These are phyloP conservation scores for Homarus gammarus DNA, from an alignment of 2,888 invertebrate species.

Conservation along the genomic window DNA sequence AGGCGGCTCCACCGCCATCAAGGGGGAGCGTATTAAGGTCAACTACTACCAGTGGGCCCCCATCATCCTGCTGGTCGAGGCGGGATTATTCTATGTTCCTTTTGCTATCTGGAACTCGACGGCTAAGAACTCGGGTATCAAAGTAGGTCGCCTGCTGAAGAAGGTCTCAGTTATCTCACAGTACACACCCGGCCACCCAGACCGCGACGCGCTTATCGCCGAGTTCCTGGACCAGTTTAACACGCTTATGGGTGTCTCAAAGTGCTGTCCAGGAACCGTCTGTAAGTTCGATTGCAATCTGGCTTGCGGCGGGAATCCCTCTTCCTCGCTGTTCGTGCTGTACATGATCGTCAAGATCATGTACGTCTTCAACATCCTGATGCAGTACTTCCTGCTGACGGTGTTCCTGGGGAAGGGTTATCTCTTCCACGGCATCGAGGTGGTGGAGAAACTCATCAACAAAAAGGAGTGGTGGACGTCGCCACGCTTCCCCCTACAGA, in stretches of 20 bases:
- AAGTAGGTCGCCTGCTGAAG: conserved; percentile 78
- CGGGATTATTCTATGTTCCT: conserved; percentile 79
- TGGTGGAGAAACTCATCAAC: conserved; percentile 77
- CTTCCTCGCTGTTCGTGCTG: conserved; percentile 78
- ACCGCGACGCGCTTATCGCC: conserved; percentile 78
- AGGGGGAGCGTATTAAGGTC: conserved; percentile 76
- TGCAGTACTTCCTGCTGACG: conserved; percentile 79
- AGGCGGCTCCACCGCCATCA: conserved; percentile 61
- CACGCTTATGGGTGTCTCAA: conserved; percentile 78
- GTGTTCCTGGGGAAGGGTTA: conserved; percentile 79
- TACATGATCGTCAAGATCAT: conserved; percentile 79
- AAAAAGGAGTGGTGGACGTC: conserved; percentile 79
- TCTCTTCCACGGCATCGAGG: conserved; percentile 78
- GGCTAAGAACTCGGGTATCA: conserved; percentile 78
- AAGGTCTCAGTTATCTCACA: conserved; percentile 78
- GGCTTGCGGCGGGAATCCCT: conserved; percentile 76
- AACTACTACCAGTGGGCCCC: conserved; percentile 79
- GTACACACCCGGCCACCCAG: conserved; percentile 78
- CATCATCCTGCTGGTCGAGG: conserved; percentile 79
- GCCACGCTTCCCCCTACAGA: conserved; percentile 79
- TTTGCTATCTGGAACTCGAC: conserved; percentile 79
- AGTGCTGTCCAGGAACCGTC: conserved; percentile 77
- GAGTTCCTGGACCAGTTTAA: conserved; percentile 78
- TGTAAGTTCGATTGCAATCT: conserved; percentile 75
- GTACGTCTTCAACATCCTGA: conserved; percentile 79